Conservation (phyloP, 2,113 vertebrate species). For the Barbus barbus region DNA sequence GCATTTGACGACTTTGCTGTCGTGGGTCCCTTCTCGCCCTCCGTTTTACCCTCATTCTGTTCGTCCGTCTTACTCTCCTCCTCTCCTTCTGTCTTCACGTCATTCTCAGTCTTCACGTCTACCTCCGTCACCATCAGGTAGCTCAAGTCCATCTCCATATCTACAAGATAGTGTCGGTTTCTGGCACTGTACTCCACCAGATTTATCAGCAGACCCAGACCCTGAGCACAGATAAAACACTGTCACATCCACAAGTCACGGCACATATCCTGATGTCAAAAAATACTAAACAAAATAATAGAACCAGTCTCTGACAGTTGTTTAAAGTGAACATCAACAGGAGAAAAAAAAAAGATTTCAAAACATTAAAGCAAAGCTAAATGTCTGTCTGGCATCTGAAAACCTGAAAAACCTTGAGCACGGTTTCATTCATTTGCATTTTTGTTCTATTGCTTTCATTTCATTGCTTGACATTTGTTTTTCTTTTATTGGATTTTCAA, state of each 20-base stretch:
- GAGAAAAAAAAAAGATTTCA: constrained; percentile 41
- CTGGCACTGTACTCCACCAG: constrained; percentile 96
- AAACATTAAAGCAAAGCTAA: background rate
- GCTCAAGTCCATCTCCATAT: constrained; percentile 81
- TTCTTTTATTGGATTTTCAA: background rate
- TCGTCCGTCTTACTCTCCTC: no score
- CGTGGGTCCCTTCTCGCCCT: no score
- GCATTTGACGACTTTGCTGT: no score
- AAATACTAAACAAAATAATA: background rate
- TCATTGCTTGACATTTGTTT: background rate
- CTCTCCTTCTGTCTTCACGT: no score
- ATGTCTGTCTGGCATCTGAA: background rate
- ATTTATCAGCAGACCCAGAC: constrained; percentile 95
- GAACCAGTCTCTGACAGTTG: background rate
- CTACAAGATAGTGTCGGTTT: constrained; percentile 93
- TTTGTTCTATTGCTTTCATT: background rate
- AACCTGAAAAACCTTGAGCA: background rate
- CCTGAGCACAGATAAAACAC: constrained; percentile 69
- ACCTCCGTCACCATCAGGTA: no score
- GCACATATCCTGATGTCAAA: background rate
- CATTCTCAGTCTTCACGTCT: no score
- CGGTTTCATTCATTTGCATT: background rate
- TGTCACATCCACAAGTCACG: background rate
- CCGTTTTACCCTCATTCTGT: no score
- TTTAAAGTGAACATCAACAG: background rate